Evolutionary conservation across 2,888 invertebrate genomes (phyloP), one percentile per base, ranked within the genome.

Genomic region (Plagiodera versicolora): DNA sequence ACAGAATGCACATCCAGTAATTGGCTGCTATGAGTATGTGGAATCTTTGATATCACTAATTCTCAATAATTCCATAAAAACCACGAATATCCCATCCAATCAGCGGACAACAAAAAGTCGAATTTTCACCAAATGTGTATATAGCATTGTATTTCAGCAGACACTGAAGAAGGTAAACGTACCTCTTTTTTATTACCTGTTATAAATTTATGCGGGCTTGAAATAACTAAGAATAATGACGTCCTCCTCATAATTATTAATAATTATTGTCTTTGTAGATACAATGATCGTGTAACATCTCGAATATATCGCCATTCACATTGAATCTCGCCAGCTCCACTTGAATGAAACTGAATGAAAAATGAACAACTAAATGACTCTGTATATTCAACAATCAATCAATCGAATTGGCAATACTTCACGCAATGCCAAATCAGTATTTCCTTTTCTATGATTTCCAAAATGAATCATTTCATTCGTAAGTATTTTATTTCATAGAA

Each of bases 1-100:
- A 60, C 65, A 70, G 67, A 55, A 73, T 72, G 71, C 72, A 68
- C 67, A 63, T 66, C 61, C 72, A 66, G 72, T 76, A 76, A 77
- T 76, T 76, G 75, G 75, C 72, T 67, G 64, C 24, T 68, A 39
- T 47, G 48, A 53, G 47, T 28, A 58, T 48, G 39, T 54, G 53
- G 58, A 58, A 58, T 58, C 53, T 53, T 54, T 48, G 57, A 54
- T 58, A 58, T 58, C 66, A 67, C 67, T 67, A 70, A 72, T 71
- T 72, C 72, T 70, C 71, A 69, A 73, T 71, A 72, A 72, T 70
- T 70, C 69, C 60, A 67, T 68, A 70, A 70, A 70, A 69, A 68
- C 35, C 28, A 60, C 59, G 47, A 63, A 67, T 64, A 67, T 66
- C 66, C 66, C 64, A 64, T 64, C 64, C 64, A 64, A 68, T 69